A percentile compares a stretch with the other conserved stretches of the same genome.
Evolutionary conservation across 2,888 invertebrate genomes (phyloP).

Genomic region (Eustalomyia histrio): DNA sequence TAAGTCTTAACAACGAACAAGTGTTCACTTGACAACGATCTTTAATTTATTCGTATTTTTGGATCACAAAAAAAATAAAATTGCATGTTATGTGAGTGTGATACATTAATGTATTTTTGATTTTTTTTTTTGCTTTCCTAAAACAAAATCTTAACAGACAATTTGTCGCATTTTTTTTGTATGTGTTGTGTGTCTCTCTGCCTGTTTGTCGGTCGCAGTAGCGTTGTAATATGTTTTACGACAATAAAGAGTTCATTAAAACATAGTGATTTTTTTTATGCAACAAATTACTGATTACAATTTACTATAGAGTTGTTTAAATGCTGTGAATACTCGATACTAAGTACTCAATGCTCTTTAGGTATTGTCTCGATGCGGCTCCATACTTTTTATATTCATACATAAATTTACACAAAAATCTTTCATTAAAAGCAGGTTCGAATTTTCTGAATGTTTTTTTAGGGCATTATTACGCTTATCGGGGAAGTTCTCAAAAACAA

Average conservation of each 20-base stretch:
- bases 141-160: conserved; percentile 43
- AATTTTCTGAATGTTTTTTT: too few relatives aligned
- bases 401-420: too few relatives aligned
- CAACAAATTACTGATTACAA: neutral
- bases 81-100: conserved; percentile 18
- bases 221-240: neutral
- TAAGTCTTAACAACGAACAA: conserved; percentile 47
- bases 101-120: conserved; percentile 10
- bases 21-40: conserved; percentile 38
- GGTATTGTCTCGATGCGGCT: too few relatives aligned
- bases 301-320: too few relatives aligned
- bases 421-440: too few relatives aligned
- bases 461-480: too few relatives aligned
- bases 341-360: too few relatives aligned
- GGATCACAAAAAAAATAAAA: neutral
- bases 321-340: too few relatives aligned
- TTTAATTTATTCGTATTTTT: conserved; percentile 11
- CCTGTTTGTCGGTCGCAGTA: conserved; percentile 1
- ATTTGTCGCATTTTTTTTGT: conserved; percentile 47
- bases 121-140: conserved; percentile 18
- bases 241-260: conserved; percentile 44
- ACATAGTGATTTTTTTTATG: conserved; percentile 1
- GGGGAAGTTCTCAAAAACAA: too few relatives aligned
- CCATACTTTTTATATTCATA: too few relatives aligned
- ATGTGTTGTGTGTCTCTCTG: conserved; percentile 1